Base-by-base conservation (phyloP, 2,113 vertebrate genomes). In the Delphinus delphis region DNA sequence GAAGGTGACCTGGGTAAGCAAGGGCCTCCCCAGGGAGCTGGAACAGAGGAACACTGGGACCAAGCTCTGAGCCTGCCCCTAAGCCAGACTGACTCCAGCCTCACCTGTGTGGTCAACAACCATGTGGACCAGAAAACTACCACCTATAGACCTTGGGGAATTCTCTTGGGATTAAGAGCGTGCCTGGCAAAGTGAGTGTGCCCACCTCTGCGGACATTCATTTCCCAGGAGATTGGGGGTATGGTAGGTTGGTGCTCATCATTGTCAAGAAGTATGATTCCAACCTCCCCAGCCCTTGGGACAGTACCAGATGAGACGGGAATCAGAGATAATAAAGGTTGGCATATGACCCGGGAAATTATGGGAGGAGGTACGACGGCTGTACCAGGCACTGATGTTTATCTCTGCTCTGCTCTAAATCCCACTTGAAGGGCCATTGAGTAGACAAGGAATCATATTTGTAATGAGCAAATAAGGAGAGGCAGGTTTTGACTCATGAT, bases 61-160 rank as follows among this genome's bases (percentile, higher is more conserved):
- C 87, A 96, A 0, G 11, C 38, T 6, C 3, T 98, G 55, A 88
- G 77, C 0, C 89, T 98, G 60, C 92, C 95, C 0, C 91, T 90
- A 41, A 6, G 65, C 0, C 79, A 96, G 13, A 8, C 73, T 70
- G 94, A 93, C 0, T 76, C 13, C 87, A 97, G 81, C 74, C 53
- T 97, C 20, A 12, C 88, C 41, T 98, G 97, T 96, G 97, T 95
- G 13, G 87, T 96, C 87, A 98, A 95, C 94, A 97, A 97, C 70
- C 88, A 58, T 0, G 81, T 65, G 0, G 96, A 96, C 71, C 85
- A 17, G 0, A 96, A 95, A 2, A 96, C 21, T 1, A 82, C 67
- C 55, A 65, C 81, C 36, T 76, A 38, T 81, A 13, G 28, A 93
- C 79, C 70, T 97, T n/a, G 44, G 13, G 1, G 12, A 41, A 14